A percentile compares a stretch with the other conserved stretches of the same genome.
These are phyloP conservation scores for Heliconius hermathena DNA, from an alignment of 1,140 invertebrate genomes.

Conservation along the genomic window DNA sequence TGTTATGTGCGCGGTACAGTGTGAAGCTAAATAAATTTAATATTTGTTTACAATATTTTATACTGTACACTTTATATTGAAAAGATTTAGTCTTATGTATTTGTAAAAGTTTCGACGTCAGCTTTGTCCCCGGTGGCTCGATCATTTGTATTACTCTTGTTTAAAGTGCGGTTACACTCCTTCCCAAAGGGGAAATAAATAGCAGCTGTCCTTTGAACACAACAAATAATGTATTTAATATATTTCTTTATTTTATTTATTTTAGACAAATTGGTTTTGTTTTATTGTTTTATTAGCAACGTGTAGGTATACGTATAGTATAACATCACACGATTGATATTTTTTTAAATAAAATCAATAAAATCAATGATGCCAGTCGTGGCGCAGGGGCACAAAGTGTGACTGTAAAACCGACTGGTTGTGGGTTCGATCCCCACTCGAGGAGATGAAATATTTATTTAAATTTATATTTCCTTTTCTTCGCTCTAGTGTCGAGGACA, in stretches of 20 bases:
- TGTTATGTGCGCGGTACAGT: too few relatives aligned
- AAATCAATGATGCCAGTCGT: too few relatives aligned
- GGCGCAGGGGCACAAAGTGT: too few relatives aligned
- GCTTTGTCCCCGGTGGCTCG: background rate
- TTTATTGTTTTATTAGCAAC: background rate
- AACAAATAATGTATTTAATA: constrained; percentile 11
- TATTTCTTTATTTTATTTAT: background rate
- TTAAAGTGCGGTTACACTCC: constrained; percentile 10
- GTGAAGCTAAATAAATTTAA: background rate
- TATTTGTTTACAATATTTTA: background rate
- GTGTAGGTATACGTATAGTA: too few relatives aligned
- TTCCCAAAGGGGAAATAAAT: constrained; percentile 3
- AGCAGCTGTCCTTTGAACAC: background rate
- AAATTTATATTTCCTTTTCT: too few relatives aligned
- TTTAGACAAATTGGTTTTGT: background rate
- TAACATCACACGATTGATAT: too few relatives aligned
- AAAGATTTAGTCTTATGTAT: background rate
- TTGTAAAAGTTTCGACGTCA: constrained; percentile 1
- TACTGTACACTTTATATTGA: background rate
- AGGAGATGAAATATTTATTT: too few relatives aligned
- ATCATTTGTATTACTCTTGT: constrained; percentile 1
- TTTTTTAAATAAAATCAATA: too few relatives aligned
- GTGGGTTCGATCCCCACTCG: too few relatives aligned
- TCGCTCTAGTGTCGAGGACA: too few relatives aligned
- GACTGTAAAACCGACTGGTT: too few relatives aligned